phyloP scores from a whole-genome alignment of 2,797 vertebrate species.

The Dipus sagitta region DNA sequence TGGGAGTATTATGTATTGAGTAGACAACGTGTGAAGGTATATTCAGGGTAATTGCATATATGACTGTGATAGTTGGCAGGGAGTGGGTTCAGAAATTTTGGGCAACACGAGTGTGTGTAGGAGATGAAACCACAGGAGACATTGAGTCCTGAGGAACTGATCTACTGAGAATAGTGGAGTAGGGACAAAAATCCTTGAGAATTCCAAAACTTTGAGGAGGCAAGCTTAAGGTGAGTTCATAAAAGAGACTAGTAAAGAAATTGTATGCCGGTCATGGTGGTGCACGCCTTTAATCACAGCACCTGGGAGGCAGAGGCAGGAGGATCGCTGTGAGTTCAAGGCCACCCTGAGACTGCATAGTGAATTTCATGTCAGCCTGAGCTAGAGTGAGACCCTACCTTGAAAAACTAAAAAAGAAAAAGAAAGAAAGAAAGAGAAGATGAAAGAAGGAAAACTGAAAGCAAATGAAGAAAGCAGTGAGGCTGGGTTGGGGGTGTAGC shows the following conservation, averaged over 20 bases:
- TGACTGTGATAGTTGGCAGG: not conserved
- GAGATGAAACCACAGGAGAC: slow-evolving; percentile 1
- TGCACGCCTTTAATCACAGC: no score
- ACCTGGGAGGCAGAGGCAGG: no score
- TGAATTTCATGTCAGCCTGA: no score
- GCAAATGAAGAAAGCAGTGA: not conserved
- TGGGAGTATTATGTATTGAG: not conserved
- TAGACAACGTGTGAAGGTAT: not conserved
- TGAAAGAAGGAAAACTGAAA: not conserved
- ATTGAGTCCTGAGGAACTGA: not conserved
- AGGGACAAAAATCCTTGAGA: not conserved
- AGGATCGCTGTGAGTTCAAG: no score
- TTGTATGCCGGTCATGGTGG: no score
- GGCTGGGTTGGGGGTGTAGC: not conserved
- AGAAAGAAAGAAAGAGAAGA: no score
- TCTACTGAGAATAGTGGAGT: not conserved
- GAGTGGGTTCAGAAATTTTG: not conserved
- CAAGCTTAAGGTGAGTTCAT: slow-evolving; percentile 9
- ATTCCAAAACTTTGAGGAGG: not conserved
- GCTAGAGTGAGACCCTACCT: no score
- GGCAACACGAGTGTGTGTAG: not conserved
- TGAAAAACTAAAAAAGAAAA: no score
- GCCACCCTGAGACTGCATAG: no score
- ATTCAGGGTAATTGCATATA: not conserved
- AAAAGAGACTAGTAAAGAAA: not conserved